Conservation (phyloP, 1,140 invertebrate genomes). For the Eriosoma lanigerum region DNA sequence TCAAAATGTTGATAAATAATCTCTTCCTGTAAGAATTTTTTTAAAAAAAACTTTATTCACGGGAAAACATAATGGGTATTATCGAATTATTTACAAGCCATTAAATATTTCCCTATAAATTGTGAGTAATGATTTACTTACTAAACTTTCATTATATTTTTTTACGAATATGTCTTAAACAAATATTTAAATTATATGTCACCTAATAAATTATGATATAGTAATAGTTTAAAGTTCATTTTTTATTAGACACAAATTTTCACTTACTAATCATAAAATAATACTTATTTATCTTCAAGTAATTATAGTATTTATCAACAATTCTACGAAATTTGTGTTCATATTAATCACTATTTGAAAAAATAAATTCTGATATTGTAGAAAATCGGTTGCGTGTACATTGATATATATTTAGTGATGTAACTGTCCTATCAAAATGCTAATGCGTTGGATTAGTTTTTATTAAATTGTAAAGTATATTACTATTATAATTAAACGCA, state of each 20-base stretch:
- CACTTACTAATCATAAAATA: too few relatives aligned
- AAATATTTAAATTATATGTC: too few relatives aligned
- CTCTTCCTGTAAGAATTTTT: background rate
- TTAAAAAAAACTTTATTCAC: conserved; percentile 17
- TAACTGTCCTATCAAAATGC: background rate
- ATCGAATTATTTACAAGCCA: conserved; percentile 34
- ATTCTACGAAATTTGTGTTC: too few relatives aligned
- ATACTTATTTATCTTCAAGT: too few relatives aligned
- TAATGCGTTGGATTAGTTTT: background rate
- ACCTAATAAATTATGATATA: background rate
- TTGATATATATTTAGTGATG: too few relatives aligned
- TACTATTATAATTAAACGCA: background rate
- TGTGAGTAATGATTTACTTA: background rate
- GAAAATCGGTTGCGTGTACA: too few relatives aligned
- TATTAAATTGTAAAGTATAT: background rate
- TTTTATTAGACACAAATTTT: too few relatives aligned
- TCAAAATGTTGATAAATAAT: conserved; percentile 19
- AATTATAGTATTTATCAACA: too few relatives aligned
- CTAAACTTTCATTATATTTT: background rate
- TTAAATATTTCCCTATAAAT: conserved; percentile 23
- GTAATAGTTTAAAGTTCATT: background rate
- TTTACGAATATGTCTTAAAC: background rate
- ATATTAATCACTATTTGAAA: too few relatives aligned
- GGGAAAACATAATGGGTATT: background rate
- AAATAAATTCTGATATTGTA: too few relatives aligned